Percentiles rank a stretch among this genome's conserved stretches.
Evolutionary conservation across 2,113 vertebrate species (phyloP).

Genomic region (Gopherus evgoodei): DNA sequence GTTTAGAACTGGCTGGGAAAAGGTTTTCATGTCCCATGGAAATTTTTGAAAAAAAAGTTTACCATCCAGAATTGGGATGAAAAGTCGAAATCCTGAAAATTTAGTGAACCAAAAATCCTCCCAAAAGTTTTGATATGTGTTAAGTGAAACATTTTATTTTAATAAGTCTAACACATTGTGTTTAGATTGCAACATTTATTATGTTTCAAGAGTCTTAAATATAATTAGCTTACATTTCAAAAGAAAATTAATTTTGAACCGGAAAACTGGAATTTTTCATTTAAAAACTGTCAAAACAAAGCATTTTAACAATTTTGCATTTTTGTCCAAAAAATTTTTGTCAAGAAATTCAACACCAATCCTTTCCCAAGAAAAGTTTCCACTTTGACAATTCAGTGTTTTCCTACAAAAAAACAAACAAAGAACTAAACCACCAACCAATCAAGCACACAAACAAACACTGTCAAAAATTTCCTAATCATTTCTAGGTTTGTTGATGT

Average conservation of each 20-base stretch:
- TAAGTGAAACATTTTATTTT: background rate
- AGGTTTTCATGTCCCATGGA: background rate
- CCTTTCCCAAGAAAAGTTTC: background rate
- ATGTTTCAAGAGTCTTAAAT: background rate
- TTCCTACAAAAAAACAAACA: background rate
- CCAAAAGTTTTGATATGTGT: background rate
- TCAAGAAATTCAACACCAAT: background rate
- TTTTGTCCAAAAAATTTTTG: background rate
- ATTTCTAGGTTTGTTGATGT: background rate
- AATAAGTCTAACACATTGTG: background rate
- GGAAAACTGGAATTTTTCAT: background rate
- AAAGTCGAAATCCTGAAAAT: background rate
- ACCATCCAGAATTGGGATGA: background rate
- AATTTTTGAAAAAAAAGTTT: background rate
- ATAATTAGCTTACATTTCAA: background rate
- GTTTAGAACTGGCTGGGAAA: background rate
- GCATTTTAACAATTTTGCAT: background rate
- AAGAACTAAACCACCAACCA: no score
- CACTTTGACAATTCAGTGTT: background rate
- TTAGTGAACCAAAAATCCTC: background rate
- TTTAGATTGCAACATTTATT: background rate
- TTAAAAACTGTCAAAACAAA: background rate
- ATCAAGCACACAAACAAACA: no score
- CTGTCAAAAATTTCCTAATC: background rate
- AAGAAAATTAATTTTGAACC: background rate